A percentile compares a stretch with the other conserved stretches of the same genome.
These are phyloP conservation scores for Sebastes taczanowskii DNA, from an alignment of 2,797 vertebrate genomes.

Conservation along the genomic window DNA sequence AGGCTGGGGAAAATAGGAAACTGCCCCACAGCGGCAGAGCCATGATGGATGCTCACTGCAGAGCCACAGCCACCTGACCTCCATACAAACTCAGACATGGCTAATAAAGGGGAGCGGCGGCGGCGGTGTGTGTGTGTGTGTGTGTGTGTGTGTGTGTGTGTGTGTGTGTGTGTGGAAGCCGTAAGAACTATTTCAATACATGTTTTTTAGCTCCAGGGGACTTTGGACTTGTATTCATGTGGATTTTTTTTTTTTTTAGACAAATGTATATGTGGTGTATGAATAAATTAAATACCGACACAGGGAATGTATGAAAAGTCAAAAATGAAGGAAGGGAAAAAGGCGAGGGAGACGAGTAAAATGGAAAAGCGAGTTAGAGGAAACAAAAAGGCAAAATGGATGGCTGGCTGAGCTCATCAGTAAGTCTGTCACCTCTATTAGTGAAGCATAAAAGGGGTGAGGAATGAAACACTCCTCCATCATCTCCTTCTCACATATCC, in stretches of 20 bases:
- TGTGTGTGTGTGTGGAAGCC: not conserved
- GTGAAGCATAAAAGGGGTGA: constrained; percentile 22
- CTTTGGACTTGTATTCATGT: not conserved
- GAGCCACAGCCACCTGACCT: constrained; percentile 77
- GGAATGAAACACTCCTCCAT: constrained; percentile 28
- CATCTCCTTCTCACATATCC: not conserved
- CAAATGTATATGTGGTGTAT: not conserved
- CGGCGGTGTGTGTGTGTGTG: not conserved
- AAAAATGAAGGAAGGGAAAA: not conserved
- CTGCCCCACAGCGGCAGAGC: constrained; percentile 75
- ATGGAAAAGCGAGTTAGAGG: not conserved
- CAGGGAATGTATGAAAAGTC: not conserved
- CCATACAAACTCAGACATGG: constrained; percentile 74
- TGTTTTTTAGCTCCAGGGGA: constrained; percentile 9
- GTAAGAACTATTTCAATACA: constrained; percentile 4
- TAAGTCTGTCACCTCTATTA: constrained; percentile 34
- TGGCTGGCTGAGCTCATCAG: not conserved
- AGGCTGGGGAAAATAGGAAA: constrained; percentile 72
- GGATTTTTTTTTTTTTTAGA: not conserved
- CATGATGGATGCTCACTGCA: constrained; percentile 85
- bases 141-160: not conserved
- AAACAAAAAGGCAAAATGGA: constrained; percentile 16
- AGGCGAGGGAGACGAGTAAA: not conserved
- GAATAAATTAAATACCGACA: constrained; percentile 3
- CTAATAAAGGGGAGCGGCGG: constrained; percentile 59